Base-by-base conservation (phyloP, 2,888 invertebrate genomes). In the Lypha dubia region DNA sequence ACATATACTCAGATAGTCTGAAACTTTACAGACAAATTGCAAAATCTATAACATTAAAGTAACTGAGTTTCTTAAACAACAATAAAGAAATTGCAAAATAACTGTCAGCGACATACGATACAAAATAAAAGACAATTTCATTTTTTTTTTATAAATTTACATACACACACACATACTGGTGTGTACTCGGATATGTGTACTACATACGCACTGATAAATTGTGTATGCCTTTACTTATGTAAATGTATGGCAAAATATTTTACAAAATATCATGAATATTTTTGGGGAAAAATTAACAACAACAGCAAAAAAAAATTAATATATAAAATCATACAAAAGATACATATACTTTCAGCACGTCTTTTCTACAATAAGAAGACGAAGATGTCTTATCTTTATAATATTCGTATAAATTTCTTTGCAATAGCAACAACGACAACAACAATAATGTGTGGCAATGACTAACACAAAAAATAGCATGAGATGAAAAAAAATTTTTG, bases 261-360 rank as follows among this genome's bases (percentile, higher is more conserved):
- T 41, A 68, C 11, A 44, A 79, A 79, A 49, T 62, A 22, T 22
- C 46, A 63, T 49, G 53, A 79, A 79, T 71, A 65, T 79, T 79
- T 79, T 71, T 49, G 38, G 11, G 24, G 60, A 58, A 62, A 49
- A 60, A 67, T 11, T n/a, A n/a, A n/a, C n/a, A n/a, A n/a, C n/a
- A n/a, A n/a, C n/a, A n/a, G 38, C 13, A 67, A 79, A 38, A 20
- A 56, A 58, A 67, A 46, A 58, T 44, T 4, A 46, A 76, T 24
- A 82, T 70, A 41, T 41, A 77, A 79, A 77, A 44, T 77, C 38
- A 73, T 73, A 73, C 44, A 44, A 76, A 62, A 84, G 74, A 84
- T 84, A n/a, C n/a, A n/a, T n/a, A 81, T 74, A 74, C 84, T 84
- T 84, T 84, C 84, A 81, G 81, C 81, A 84, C 84, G 81, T 81